Evolutionary conservation across 2,888 invertebrate species (phyloP), one percentile per base, ranked within the genome.

Genomic region (Tipula unca): DNA sequence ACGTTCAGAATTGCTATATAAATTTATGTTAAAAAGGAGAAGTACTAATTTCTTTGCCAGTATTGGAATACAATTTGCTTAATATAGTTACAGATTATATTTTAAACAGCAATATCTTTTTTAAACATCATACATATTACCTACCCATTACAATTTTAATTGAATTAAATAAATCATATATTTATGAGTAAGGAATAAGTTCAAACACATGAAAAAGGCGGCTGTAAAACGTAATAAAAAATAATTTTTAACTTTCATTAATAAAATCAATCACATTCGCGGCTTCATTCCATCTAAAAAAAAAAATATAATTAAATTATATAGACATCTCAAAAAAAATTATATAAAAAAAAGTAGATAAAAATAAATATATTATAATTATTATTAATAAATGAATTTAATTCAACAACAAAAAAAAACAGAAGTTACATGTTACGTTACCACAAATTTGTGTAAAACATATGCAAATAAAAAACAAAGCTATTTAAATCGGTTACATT

Each of bases 201-300:
- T 69, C 69, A 69, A 69, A 69, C 69, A 69, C 20, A 69, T 25
- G 10, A 69, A 69, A 48, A 69, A 69, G 25, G 69, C 69, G 69
- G 69, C 69, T 69, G 69, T 69, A 25, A 69, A 48, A 69, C 10
- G 69, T 69, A 69, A 3, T 25, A 69, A 69, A 32, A 69, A 69
- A 69, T 69, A 69, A 69, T 69, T 69, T 69, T 69, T 25, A 69
- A 69, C 20, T 69, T 69, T 69, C 69, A 69, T 69, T 25, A 69
- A 25, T 25, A 69, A 25, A 69, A 25, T 69, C n/a, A 69, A 25
- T 25, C 69, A 69, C 69, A 69, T 83, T 83, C 83, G 17, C 83
- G 35, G 29, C 83, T 83, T 83, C 83, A 83, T 83, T 83, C 83
- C 83, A 83, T 83, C 83, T 32, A 83, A 83, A 83, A 2, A 83